Evolutionary conservation across 2,888 invertebrate genomes (phyloP).

Genomic region (Molanna angustata): DNA sequence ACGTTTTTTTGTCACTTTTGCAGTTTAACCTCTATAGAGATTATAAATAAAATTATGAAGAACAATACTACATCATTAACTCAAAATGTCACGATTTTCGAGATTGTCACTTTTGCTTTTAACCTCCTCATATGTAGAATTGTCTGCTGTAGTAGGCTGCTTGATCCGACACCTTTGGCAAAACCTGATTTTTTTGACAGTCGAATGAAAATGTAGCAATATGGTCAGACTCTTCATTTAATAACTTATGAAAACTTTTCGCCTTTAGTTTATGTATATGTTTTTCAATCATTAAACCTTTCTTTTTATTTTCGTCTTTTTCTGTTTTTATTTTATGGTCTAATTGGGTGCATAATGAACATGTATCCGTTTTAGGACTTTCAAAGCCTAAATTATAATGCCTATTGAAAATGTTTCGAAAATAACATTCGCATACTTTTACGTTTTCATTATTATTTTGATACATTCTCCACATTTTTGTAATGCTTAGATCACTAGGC

Average conservation of each 20-base stretch:
- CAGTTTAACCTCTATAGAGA: no score
- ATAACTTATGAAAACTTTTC: not conserved
- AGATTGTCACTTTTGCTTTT: no score
- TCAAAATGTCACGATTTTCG: no score
- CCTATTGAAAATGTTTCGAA: not conserved
- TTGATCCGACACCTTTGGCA: conserved; percentile 3
- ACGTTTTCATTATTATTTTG: not conserved
- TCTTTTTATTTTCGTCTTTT: not conserved
- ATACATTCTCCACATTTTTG: conserved; percentile 12
- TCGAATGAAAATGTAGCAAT: not conserved
- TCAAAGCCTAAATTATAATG: not conserved
- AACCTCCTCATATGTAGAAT: no score
- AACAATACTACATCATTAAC: no score
- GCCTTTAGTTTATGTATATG: not conserved
- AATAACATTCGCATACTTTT: conserved; percentile 14
- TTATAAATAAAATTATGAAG: no score
- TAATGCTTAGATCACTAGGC: conserved; percentile 2
- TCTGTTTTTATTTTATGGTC: not conserved
- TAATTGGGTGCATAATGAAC: not conserved
- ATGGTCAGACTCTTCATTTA: not conserved
- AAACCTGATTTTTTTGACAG: conserved; percentile 1
- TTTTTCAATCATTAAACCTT: not conserved
- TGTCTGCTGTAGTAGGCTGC: not conserved
- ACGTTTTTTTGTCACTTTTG: no score
- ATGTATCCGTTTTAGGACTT: not conserved